Evolutionary conservation across 2,797 vertebrate species (phyloP), one percentile per base, ranked within the genome.

Genomic region (Lycodopsis pacificus): DNA sequence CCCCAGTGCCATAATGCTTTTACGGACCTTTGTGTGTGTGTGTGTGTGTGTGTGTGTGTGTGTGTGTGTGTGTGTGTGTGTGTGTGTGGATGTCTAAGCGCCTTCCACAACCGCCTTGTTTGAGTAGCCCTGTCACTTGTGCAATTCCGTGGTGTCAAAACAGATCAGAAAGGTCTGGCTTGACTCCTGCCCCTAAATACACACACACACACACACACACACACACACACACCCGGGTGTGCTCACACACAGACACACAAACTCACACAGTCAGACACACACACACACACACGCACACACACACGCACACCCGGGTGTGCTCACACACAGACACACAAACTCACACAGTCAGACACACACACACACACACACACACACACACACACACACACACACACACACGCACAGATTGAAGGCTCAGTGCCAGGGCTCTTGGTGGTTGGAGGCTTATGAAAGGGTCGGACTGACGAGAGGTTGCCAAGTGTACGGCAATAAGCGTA

Each of bases 131-230:
- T 94, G 94, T 95, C 94, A 94, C 91, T 94, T 92, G 90, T 93
- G 92, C 94, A 94, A 94, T 93, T 94, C 89, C 62, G 85, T 91
- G 85, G 86, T 95, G 94, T 95, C 95, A 95, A 95, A 95, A 95
- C 94, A 95, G 92, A 94, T 95, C 93, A 94, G 87, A 93, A 93
- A 92, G 93, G 86, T 87, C 89, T 93, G 88, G 90, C 91, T 91
- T 91, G 91, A 93, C 93, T 94, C 89, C 89, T 90, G 89, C 90
- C 88, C 91, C 77, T 82, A 73, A 82, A 87, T 15, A 86, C 81
- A 79, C 86, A 85, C 80, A 79, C 64, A 51, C 63, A 77, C 68
- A 36, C 77, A 53, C 56, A 46, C 68, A 66, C 58, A 73, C 71
- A 53, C 56, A 46, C 68, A 66, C 58, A 73, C 71, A 40, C 57